Base-by-base conservation (phyloP, 2,888 invertebrate genomes). In the Acronicta aceris region DNA sequence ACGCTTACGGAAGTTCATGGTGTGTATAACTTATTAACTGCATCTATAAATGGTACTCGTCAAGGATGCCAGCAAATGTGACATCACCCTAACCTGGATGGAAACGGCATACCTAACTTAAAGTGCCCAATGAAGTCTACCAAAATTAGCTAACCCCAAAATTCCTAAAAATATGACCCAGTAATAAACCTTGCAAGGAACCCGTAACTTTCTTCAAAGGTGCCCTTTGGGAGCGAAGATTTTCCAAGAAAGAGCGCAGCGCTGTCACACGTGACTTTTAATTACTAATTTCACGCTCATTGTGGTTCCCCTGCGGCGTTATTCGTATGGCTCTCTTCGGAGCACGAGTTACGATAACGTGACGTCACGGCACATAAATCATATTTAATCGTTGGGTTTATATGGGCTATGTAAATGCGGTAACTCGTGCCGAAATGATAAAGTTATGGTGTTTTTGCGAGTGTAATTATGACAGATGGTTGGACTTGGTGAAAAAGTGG, bases 271-370 rank as follows among this genome's bases (percentile, higher is more conserved):
- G 87, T 90, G 90, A 89, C 89, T 89, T 88, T 88, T 91, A 92
- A 93, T 93, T 91, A 90, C 87, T 90, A 91, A 93, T 93, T 92
- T 93, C 86, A 89, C 89, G 91, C 84, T 89, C 86, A 85, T 86
- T 87, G 87, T 88, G 83, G 84, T 84, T 87, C 91, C 86, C 89
- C 67, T 59, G 86, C 2, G 82, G 87, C 73, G 78, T 75, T 83
- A 85, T 81, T 85, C 77, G 73, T 86, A 85, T 82, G 82, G 82
- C 74, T 76, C 81, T 74, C 67, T 69, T 80, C 65, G 66, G 74
- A 70, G 66, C 74, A 75, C 76, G 76, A 81, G 71, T 81, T 77
- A 76, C 67, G 76, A 78, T 84, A 79, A 80, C 80, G 81, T 86
- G 87, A 87, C 83, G 89, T 88, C 88, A 89, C 82, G 90, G 83